Evolutionary conservation across 2,888 invertebrate species (phyloP).

Genomic region (Cosmia trapezina): DNA sequence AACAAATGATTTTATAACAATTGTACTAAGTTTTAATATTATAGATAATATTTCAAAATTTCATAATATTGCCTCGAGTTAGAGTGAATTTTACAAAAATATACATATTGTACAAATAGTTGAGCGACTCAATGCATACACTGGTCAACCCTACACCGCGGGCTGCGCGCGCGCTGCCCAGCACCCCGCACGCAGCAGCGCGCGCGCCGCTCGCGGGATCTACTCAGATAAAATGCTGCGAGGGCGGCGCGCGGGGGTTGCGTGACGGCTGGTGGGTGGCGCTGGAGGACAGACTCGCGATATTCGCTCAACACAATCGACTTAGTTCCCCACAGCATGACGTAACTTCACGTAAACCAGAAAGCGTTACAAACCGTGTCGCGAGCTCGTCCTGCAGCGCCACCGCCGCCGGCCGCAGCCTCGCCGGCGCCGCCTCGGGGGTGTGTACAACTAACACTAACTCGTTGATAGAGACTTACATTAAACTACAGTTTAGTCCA

Average conservation of each 20-base stretch:
- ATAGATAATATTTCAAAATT: conserved; percentile 85
- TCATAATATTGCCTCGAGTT: conserved; percentile 88
- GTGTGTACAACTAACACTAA: conserved; percentile 81
- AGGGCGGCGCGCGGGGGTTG: background rate
- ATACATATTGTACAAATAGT: conserved; percentile 89
- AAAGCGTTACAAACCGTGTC: background rate
- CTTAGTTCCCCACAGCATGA: background rate
- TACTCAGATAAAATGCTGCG: conserved; percentile 2
- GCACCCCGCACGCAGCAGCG: no score
- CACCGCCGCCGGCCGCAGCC: background rate
- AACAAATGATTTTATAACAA: conserved; percentile 76
- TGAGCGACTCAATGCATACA: conserved; percentile 83
- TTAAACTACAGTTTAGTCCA: conserved; percentile 73
- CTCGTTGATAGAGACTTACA: conserved; percentile 88
- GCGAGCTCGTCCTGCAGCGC: background rate
- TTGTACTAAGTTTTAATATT: conserved; percentile 86
- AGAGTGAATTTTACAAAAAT: conserved; percentile 89
- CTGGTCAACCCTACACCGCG: conserved; percentile 74
- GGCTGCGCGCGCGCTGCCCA: conserved; percentile 18
- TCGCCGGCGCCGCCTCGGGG: conserved; percentile 51
- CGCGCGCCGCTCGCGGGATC: background rate
- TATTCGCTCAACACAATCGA: no score
- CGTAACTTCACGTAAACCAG: background rate
- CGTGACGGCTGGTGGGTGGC: background rate
- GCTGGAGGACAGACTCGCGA: background rate